Evolutionary conservation across 53 echinoderm and acorn worm genomes (phyloP), one percentile per base, ranked within the genome.

Genomic region (Astropecten irregularis): DNA sequence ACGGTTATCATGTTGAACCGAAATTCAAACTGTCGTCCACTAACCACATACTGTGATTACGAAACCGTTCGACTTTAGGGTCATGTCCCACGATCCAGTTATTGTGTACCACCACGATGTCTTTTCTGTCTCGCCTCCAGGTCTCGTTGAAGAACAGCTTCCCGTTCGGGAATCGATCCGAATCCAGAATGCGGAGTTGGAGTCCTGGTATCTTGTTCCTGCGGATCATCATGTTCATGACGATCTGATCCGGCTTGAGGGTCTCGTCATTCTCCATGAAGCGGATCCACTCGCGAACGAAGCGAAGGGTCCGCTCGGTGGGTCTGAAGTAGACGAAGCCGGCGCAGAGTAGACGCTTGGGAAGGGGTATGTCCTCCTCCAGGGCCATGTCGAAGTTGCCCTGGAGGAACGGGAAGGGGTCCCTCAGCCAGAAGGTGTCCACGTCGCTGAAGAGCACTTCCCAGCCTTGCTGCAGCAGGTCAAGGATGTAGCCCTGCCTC

Each of bases 51-150:
- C 73, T 73, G n/a, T 44, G 33, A 20, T 92, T 82, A 31, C 76
- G 82, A 38, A 92, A 92, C 37, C 92, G 38, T 51, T 92, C 40
- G 14, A 89, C 73, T 44, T 92, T 92, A 2, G 74, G 29, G 82
- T 92, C 92, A 55, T 92, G 88, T 35, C 92, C 92, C 14, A 85
- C 37, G 26, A 89, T 83, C 89, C 89, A 92, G 56, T 92, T 92
- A 54, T 92, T 92, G 38, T 92, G 92, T 19, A 92, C 82, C 20
- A 92, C 82, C 32, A 86, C 82, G 9, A 89, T 42, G 22, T 86
- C 83, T 1, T 32, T 19, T 28, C 69, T 55, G 36, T 89, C 49
- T 58, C 18, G 73, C 15, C 85, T 36, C 89, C 82, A 89, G 15
- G 69, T 58, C 13, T 85, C 86, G 59, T 92, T 82, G 46, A 92